phyloP scores from a whole-genome alignment of 2,797 vertebrate species.

The Yasuhikotakia modesta region DNA sequence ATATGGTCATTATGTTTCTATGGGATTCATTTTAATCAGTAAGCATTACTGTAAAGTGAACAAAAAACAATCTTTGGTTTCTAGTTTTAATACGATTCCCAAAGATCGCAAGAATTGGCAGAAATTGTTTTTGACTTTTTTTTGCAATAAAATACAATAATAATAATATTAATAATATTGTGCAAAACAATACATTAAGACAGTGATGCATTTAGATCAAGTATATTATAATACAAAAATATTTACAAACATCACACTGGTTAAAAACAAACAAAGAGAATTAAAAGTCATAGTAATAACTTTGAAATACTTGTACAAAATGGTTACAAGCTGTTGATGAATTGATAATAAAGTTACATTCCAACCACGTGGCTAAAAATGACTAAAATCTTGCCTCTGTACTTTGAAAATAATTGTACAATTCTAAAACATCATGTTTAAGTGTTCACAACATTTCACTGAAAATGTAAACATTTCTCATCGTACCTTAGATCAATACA shows the following conservation, averaged over 20 bases:
- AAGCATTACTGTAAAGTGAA: not conserved
- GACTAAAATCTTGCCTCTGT: too few relatives aligned
- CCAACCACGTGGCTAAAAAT: constrained; percentile 17
- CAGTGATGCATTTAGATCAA: not conserved
- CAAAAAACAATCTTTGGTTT: not conserved
- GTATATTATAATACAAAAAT: constrained; percentile 41
- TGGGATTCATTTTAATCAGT: not conserved
- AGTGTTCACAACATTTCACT: constrained; percentile 18
- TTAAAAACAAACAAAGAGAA: constrained; percentile 40
- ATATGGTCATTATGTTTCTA: too few relatives aligned
- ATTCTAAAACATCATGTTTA: not conserved
- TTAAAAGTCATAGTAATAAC: constrained; percentile 13
- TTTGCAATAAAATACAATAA: not conserved
- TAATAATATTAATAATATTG: not conserved
- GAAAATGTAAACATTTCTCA: constrained; percentile 35
- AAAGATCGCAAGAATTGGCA: not conserved
- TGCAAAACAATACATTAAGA: not conserved
- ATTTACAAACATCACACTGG: constrained; percentile 32
- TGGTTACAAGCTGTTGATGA: constrained; percentile 1
- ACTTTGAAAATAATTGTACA: too few relatives aligned
- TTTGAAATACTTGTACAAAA: constrained; percentile 26
- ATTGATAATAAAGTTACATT: constrained; percentile 30
- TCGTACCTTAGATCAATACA: constrained; percentile 19
- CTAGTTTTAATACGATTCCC: not conserved
- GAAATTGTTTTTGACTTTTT: not conserved